phyloP scores from a whole-genome alignment of 30 jellyfish, hydroid and myxozoan species.

The Clytia hemisphaerica region DNA sequence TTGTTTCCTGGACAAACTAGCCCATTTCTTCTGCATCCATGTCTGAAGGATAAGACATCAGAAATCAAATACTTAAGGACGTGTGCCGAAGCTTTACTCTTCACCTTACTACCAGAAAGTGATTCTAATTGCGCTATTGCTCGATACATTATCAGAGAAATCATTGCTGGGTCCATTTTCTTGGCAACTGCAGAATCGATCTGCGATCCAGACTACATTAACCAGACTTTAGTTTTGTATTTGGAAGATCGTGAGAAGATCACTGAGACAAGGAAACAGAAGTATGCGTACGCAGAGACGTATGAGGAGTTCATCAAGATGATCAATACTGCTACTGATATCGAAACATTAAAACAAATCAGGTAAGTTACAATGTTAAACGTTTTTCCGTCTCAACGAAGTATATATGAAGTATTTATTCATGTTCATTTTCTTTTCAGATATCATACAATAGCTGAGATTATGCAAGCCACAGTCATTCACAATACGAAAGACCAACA shows the following conservation, averaged over 20 bases:
- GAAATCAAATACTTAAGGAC: slow-evolving; percentile 72
- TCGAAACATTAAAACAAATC: slow-evolving; percentile 88
- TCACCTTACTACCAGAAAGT: slow-evolving; percentile 73
- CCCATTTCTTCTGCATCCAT: slow-evolving; percentile 93
- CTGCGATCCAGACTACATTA: slow-evolving; percentile 93
- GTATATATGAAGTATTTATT: not conserved
- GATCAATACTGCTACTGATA: slow-evolving; percentile 60
- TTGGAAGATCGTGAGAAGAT: slow-evolving; percentile 87
- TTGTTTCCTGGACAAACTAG: slow-evolving; percentile 67
- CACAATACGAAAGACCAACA: slow-evolving; percentile 77
- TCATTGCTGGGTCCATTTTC: slow-evolving; percentile 65
- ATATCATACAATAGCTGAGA: slow-evolving; percentile 97
- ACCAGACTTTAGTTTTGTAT: slow-evolving; percentile 78
- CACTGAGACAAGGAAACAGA: slow-evolving; percentile 78
- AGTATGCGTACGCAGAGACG: slow-evolving; percentile 97
- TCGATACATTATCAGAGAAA: slow-evolving; percentile 77
- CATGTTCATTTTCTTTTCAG: slow-evolving; percentile 20
- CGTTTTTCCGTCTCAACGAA: not conserved
- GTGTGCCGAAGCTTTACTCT: slow-evolving; percentile 76
- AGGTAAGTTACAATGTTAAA: slow-evolving; percentile 35
- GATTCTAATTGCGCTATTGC: slow-evolving; percentile 77
- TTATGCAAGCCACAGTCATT: slow-evolving; percentile 97
- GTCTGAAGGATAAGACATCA: slow-evolving; percentile 58
- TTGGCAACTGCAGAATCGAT: slow-evolving; percentile 94
- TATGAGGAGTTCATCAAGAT: slow-evolving; percentile 92